Evolutionary conservation across 2,113 vertebrate species (phyloP), one percentile per base, ranked within the genome.

Genomic region (Rhinopomastus cyanomelas): DNA sequence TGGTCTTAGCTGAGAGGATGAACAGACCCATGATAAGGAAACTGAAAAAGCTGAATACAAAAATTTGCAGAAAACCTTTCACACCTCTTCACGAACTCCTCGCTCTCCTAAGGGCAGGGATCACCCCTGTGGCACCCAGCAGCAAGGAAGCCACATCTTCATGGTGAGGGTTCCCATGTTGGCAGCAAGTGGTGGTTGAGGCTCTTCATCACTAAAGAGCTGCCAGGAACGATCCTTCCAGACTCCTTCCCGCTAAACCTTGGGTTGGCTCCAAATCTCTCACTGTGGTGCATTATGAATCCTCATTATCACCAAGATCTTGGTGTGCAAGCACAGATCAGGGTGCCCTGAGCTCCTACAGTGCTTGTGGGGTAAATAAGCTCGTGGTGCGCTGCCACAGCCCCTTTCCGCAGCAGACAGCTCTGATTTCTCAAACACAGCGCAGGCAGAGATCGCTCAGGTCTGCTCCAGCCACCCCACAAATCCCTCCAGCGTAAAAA

Each of bases 101-200:
- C 17, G 30, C 32, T 21, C 61, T 39, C 52, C 4, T 0, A 3
- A 88, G 59, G 49, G 76, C n/a, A 68, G 81, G 51, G 67, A 68
- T 5, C 18, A 23, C 5, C 21, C 16, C 16, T 1, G 4, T 78
- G 49, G 22, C 36, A 61, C n/a, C 48, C 21, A 15, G 26, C 8
- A 51, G 52, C 25, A 12, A n/a, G 48, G 55, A 67, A 25, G 55
- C 17, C 12, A 37, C 27, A 65, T 6, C 39, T 52, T 48, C 44
- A 4, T 27, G 74, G 17, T 11, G 12, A 37, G 12, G 29, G 11
- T 0, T 57, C 68, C 64, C 3, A 1, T 0, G 8, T 78, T 23
- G 8, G 1, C 52, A 48, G 21, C 48, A 25, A 21, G 13, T 1
- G 2, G 14, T 3, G 6, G 30, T 21, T 56, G 62, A 61, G 20